phyloP scores from a whole-genome alignment of 2,113 vertebrate species.

The Dicentrarchus labrax region DNA sequence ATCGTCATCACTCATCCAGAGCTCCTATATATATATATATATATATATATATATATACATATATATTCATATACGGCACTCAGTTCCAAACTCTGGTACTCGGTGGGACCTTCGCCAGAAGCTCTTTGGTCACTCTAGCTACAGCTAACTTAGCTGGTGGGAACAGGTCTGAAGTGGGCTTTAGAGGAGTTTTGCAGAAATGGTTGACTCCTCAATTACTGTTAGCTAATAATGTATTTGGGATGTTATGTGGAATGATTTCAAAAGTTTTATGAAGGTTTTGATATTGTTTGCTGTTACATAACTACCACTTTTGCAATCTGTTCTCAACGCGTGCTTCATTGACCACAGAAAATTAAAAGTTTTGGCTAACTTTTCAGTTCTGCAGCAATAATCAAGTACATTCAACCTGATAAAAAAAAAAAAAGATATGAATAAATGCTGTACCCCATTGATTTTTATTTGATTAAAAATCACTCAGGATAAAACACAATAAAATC shows the following conservation, averaged over 20 bases:
- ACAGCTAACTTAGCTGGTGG: not conserved
- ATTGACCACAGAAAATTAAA: not conserved
- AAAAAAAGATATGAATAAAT: not conserved
- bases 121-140: too few relatives aligned
- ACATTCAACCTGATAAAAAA: not conserved
- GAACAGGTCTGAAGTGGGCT: not conserved
- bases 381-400: not conserved
- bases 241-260: not conserved
- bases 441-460: not conserved
- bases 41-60: too few relatives aligned
- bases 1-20: not conserved
- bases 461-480: conserved; percentile 9
- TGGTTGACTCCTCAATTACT: not conserved
- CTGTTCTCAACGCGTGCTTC: not conserved
- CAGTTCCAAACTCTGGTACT: not conserved
- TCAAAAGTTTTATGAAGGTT: not conserved
- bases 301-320: not conserved
- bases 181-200: not conserved
- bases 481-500: not conserved
- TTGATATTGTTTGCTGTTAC: not conserved
- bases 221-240: not conserved
- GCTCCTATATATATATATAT: not conserved
- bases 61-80: not conserved
- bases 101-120: not conserved
- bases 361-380: not conserved